Evolutionary conservation across 2,113 vertebrate species (phyloP).

Genomic region (Rhea pennata): DNA sequence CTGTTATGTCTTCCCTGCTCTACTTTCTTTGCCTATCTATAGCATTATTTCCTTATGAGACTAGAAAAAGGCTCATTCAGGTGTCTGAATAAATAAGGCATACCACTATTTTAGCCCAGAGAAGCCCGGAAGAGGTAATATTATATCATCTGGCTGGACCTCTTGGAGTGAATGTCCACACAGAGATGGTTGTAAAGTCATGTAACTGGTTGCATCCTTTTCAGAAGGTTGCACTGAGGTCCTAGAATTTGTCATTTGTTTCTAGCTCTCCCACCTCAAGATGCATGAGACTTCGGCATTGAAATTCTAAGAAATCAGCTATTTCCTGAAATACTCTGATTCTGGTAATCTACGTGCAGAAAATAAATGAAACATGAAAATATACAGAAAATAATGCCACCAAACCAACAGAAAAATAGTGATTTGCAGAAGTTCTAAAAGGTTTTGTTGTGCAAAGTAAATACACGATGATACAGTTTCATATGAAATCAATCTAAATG

Average conservation of each 20-base stretch:
- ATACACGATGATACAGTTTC: accelerated
- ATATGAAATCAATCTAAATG: background rate
- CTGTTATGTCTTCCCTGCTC: background rate
- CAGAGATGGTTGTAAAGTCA: background rate
- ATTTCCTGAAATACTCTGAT: background rate
- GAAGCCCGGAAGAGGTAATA: background rate
- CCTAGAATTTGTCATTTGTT: background rate
- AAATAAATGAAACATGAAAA: background rate
- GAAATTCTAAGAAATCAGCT: background rate
- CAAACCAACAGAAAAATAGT: background rate
- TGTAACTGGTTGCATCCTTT: background rate
- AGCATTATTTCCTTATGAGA: background rate
- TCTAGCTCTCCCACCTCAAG: accelerated
- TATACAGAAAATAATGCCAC: background rate
- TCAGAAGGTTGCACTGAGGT: background rate
- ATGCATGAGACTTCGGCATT: background rate
- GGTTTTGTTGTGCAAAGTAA: background rate
- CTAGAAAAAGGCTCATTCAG: background rate
- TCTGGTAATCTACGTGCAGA: background rate
- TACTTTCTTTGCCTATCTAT: background rate
- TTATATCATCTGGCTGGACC: background rate
- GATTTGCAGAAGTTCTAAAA: background rate
- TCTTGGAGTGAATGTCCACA: background rate
- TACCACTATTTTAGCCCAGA: background rate
- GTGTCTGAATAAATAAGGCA: background rate